phyloP scores from a whole-genome alignment of 2,113 vertebrate species.

The Elephas maximus region DNA sequence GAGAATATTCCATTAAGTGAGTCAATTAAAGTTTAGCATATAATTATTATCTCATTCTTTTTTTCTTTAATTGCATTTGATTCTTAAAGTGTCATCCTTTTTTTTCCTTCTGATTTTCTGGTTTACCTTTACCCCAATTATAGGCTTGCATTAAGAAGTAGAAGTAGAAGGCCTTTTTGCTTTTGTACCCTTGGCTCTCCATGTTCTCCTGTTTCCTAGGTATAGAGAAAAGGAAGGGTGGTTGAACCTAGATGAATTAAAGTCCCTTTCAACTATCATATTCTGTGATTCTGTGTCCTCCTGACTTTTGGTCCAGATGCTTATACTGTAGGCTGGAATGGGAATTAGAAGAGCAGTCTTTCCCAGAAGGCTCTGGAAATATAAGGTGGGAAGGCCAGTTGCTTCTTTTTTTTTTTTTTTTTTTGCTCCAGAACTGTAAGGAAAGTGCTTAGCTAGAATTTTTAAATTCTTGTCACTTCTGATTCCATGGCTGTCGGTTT shows the following conservation, averaged over 20 bases:
- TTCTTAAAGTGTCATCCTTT: not conserved
- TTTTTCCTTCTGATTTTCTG: not conserved
- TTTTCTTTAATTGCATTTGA: conserved; percentile 39
- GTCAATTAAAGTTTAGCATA: conserved; percentile 70
- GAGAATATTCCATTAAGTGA: conserved; percentile 96
- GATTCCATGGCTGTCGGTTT: not conserved
- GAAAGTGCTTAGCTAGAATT: conserved; percentile 14
- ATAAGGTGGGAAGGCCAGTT: not conserved
- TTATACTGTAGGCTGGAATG: not conserved
- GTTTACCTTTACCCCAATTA: not conserved
- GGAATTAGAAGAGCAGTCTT: conserved; percentile 37
- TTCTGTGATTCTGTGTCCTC: not conserved
- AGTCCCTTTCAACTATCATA: conserved; percentile 3
- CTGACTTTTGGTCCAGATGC: not conserved
- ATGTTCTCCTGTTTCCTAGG: not conserved
- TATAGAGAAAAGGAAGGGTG: not conserved
- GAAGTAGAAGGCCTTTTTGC: conserved; percentile 4
- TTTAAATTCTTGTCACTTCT: conserved; percentile 5
- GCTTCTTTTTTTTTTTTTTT: not conserved
- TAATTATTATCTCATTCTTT: not conserved
- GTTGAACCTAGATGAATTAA: conserved; percentile 5
- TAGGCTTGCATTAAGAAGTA: conserved; percentile 9
- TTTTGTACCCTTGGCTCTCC: not conserved
- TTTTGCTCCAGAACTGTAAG: conserved; percentile 16
- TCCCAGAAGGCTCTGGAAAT: conserved; percentile 51